Conservation (phyloP, 2,797 vertebrate species). For the Chaunax sp. region DNA sequence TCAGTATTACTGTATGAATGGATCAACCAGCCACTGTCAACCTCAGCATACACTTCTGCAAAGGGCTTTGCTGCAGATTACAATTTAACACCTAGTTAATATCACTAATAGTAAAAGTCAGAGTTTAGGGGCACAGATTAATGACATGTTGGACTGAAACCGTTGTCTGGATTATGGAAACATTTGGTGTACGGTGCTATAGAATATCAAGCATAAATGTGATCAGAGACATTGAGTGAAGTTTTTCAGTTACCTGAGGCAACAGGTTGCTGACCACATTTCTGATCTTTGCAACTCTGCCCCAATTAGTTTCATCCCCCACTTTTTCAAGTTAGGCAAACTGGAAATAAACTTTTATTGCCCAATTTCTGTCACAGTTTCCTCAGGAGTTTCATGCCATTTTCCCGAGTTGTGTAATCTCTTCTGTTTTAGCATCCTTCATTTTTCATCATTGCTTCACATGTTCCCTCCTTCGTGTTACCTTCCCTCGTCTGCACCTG, state of each 20-base stretch:
- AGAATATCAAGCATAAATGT: constrained; percentile 13
- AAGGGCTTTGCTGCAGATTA: constrained; percentile 78
- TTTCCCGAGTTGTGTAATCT: neutral
- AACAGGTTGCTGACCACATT: constrained; percentile 3
- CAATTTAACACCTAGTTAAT: constrained; percentile 82
- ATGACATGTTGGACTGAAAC: constrained; percentile 69
- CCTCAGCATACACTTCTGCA: constrained; percentile 74
- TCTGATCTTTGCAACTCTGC: neutral
- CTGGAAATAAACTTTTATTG: neutral
- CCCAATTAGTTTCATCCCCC: neutral
- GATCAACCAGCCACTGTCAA: constrained; percentile 77
- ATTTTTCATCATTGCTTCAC: constrained; percentile 1
- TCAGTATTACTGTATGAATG: constrained; percentile 79
- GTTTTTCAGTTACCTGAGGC: neutral
- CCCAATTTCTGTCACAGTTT: neutral
- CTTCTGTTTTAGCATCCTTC: neutral
- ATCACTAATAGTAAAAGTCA: constrained; percentile 79
- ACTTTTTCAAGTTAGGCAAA: neutral
- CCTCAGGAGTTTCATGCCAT: neutral
- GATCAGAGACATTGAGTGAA: neutral
- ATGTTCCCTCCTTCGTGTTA: constrained; percentile 26
- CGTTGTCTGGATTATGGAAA: constrained; percentile 66
- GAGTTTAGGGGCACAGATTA: constrained; percentile 75
- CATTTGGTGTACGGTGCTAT: neutral
- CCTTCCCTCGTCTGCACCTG: constrained; percentile 32